A percentile compares a stretch with the other conserved stretches of the same genome.
These are phyloP conservation scores for Xestoiulus laeticollis DNA, from an alignment of 2,888 invertebrate genomes.

Conservation along the genomic window DNA sequence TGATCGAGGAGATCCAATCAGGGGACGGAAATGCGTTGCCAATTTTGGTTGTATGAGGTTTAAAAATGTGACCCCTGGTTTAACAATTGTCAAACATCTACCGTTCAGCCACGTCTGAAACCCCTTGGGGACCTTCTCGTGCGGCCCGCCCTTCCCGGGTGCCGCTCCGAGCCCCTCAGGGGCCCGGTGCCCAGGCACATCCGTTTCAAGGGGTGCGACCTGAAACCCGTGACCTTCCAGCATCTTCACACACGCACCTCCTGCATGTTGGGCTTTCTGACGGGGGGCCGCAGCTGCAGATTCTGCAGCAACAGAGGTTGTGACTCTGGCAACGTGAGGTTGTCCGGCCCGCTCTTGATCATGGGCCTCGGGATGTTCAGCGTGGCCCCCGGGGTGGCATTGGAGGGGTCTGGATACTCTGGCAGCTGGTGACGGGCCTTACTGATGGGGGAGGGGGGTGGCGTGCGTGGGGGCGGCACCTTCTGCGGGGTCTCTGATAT, in stretches of 20 bases:
- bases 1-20: no score
- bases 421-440: conserved; percentile 49
- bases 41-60: no score
- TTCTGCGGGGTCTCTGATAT: conserved; percentile 54
- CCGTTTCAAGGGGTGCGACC: neutral
- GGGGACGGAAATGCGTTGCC: no score
- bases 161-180: neutral
- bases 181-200: neutral
- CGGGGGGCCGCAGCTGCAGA: conserved; percentile 50
- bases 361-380: conserved; percentile 54
- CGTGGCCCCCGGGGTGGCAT: conserved; percentile 34
- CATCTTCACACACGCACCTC: conserved; percentile 56
- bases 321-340: conserved; percentile 54
- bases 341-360: conserved; percentile 47
- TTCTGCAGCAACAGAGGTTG: conserved; percentile 56
- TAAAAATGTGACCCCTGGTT: no score
- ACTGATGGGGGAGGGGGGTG: conserved; percentile 56
- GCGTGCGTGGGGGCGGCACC: conserved; percentile 54
- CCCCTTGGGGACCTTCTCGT: neutral
- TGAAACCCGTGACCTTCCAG: neutral
- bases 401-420: conserved; percentile 50
- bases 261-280: conserved; percentile 55
- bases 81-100: neutral
- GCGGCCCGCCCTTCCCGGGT: neutral
- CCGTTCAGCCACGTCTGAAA: conserved; percentile 23